These are phyloP conservation scores for Marasmarcha lunaedactyla DNA, from an alignment of 2,888 invertebrate genomes.

Conservation along the genomic window DNA sequence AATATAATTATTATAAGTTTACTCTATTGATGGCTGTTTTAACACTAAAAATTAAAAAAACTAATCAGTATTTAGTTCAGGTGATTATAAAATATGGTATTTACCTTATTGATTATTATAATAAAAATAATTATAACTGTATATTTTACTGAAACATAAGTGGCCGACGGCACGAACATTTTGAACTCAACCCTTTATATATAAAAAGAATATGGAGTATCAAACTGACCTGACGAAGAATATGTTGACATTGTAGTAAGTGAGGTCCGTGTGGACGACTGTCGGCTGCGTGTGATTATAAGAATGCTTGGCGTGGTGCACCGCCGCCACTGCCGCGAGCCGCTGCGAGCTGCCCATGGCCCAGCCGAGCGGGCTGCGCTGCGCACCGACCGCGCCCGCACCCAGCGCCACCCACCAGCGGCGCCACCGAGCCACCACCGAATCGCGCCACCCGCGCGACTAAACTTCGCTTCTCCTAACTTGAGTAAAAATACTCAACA, in stretches of 20 bases:
- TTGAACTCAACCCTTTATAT: too few relatives aligned
- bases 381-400: constrained; percentile 44
- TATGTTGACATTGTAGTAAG: constrained; percentile 69
- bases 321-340: constrained; percentile 70
- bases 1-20: too few relatives aligned
- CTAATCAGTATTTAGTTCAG: too few relatives aligned
- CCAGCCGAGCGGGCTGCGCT: constrained; percentile 67
- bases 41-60: too few relatives aligned
- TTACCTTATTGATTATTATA: too few relatives aligned
- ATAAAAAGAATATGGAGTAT: too few relatives aligned
- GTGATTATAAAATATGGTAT: too few relatives aligned
- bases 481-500: too few relatives aligned
- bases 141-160: too few relatives aligned
- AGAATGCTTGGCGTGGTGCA: constrained; percentile 51
- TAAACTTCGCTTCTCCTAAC: constrained; percentile 21
- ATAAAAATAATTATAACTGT: too few relatives aligned
- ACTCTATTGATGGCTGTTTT: too few relatives aligned
- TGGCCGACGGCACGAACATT: too few relatives aligned
- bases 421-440: constrained; percentile 53
- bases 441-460: constrained; percentile 38
- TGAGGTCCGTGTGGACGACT: constrained; percentile 36
- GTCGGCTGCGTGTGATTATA: constrained; percentile 59
- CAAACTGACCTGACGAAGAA: constrained; percentile 85
- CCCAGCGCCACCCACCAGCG: constrained; percentile 46
- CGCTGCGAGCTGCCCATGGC: constrained; percentile 76